A percentile compares a stretch with the other conserved stretches of the same genome.
Evolutionary conservation across 1,140 invertebrate genomes (phyloP).

Genomic region (Araneus ventricosus): DNA sequence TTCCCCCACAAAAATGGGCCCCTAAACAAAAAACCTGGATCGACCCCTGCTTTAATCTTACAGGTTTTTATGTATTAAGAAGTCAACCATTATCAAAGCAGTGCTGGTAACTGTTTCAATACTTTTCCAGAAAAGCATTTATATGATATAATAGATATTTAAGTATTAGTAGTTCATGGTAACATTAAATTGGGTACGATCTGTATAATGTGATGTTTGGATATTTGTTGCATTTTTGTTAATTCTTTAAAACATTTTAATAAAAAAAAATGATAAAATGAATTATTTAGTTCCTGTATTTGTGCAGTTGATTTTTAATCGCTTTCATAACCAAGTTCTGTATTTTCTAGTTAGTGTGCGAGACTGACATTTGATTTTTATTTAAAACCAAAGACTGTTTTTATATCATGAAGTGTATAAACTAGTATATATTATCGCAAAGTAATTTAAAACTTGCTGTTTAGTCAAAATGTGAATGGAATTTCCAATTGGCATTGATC

Average conservation of each 20-base stretch:
- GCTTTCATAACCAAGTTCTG: background rate
- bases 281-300: too few species aligned
- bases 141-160: constrained; percentile 10
- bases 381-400: constrained; percentile 61
- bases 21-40: too few species aligned
- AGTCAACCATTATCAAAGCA: background rate
- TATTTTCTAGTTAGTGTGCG: background rate
- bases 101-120: constrained; percentile 61
- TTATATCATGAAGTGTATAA: constrained; percentile 48
- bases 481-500: constrained; percentile 39
- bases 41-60: constrained; percentile 1
- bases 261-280: too few species aligned
- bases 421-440: constrained; percentile 31
- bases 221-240: too few species aligned
- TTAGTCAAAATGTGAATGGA: constrained; percentile 46
- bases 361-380: constrained; percentile 17
- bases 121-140: constrained; percentile 33
- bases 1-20: too few species aligned
- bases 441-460: constrained; percentile 50
- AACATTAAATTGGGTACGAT: too few species aligned
- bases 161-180: too few species aligned
- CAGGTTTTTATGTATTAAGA: background rate
- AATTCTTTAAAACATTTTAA: too few species aligned
- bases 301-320: background rate
- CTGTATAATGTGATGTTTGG: too few species aligned